Base-by-base conservation (phyloP, 2,113 vertebrate genomes). In the Siniperca knerii region DNA sequence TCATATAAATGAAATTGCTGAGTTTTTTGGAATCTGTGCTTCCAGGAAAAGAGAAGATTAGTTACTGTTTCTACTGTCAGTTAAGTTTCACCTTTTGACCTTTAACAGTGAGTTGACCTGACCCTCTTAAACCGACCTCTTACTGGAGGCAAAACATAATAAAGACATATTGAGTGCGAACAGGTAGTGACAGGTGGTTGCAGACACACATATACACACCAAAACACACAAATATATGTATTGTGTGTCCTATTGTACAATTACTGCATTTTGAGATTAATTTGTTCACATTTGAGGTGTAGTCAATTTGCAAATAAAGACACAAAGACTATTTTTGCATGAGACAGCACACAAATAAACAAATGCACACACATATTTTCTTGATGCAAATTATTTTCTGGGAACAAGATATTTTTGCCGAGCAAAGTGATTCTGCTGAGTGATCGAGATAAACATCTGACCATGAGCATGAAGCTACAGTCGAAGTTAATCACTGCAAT, bases 381-480 rank as follows among this genome's bases (percentile, higher is more conserved):
- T 23, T 2, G 9, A 44, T 65, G 20, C 2, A 65, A 57, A 57
- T 46, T 11, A 21, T 70, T 62, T 46, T 9, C 50, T 64, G 21
- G 58, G 42, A 79, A n/a, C 1, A 33, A 29, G 0, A 16, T 23
- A 35, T 42, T 18, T 77, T 65, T 71, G 55, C 21, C 5, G 3
- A 65, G 8, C 35, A 52, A 42, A 61, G 74, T 33, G 12, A 78
- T 78, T 82, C 29, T 10, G 23, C 21, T 61, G 52, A 71, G 33
- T 18, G 33, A 84, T 79, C 0, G 2, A 61, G 73, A 88, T 61
- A 79, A 78, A 54, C 23, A 79, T 71, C 68, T 73, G 54, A 73
- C 52, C 35, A 23, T 1, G 25, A 62, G 55, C 21, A 37, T 10
- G 15, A 29, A 74, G 40, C 25, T 13, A 25, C 44, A 20, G 20